phyloP scores from a whole-genome alignment of 1,140 invertebrate genomes.

The Trigoniulus corallinus region DNA sequence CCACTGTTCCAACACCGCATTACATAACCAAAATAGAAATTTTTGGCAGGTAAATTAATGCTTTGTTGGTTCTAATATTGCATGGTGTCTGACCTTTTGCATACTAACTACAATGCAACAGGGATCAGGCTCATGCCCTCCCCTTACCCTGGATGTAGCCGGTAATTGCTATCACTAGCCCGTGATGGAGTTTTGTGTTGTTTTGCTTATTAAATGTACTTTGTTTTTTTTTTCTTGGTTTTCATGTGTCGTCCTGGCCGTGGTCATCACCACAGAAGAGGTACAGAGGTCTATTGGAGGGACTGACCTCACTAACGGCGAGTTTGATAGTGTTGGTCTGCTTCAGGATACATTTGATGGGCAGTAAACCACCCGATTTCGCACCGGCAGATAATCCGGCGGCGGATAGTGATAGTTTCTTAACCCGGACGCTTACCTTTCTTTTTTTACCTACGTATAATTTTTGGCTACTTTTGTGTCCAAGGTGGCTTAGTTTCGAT shows the following conservation, averaged over 20 bases:
- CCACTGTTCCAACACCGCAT: too few species aligned
- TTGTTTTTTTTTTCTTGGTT: constrained; percentile 16
- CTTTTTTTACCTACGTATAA: constrained; percentile 74
- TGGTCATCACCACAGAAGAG: too few species aligned
- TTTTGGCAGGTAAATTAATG: too few species aligned
- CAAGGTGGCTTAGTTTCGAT: constrained; percentile 71
- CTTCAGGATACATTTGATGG: constrained; percentile 22
- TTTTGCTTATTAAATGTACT: background rate
- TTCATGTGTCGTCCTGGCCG: too few species aligned
- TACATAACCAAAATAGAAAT: too few species aligned
- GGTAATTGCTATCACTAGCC: too few species aligned
- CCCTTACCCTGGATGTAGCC: too few species aligned
- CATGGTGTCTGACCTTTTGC: too few species aligned
- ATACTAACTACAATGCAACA: too few species aligned
- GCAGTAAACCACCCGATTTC: constrained; percentile 19
- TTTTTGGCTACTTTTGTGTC: constrained; percentile 60
- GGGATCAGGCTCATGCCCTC: too few species aligned
- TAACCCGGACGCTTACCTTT: constrained; percentile 50
- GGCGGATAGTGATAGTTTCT: constrained; percentile 21
- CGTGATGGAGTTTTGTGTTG: constrained; percentile 3
- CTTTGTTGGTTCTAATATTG: too few species aligned
- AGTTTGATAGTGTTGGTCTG: constrained; percentile 27
- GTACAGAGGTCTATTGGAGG: constrained; percentile 36
- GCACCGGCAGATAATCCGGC: constrained; percentile 28
- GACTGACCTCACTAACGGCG: constrained; percentile 38